These are phyloP conservation scores for Polyommatus iphigenia DNA, from an alignment of 2,888 invertebrate species.

Conservation along the genomic window DNA sequence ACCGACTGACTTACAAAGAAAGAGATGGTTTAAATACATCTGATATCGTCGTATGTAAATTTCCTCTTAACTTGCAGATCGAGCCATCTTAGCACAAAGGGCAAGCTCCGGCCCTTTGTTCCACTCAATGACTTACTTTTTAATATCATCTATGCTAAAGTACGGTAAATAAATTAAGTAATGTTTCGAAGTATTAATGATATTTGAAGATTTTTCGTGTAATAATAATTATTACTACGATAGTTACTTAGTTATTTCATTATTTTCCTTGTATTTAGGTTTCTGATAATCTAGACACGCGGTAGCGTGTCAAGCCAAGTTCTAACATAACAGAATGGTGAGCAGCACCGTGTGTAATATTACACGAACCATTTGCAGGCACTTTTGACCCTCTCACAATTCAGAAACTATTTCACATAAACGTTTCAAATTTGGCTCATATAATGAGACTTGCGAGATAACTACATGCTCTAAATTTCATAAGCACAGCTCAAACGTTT, in stretches of 20 bases:
- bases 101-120: not conserved
- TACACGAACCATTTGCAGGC: no score
- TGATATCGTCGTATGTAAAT: not conserved
- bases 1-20: not conserved
- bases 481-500: no score
- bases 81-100: not conserved
- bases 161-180: not conserved
- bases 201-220: not conserved
- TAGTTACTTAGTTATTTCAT: not conserved
- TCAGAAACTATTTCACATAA: no score
- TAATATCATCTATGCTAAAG: not conserved
- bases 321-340: no score
- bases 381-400: no score
- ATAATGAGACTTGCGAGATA: no score
- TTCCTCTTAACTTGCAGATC: not conserved
- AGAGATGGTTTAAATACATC: not conserved
- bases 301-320: no score
- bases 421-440: no score
- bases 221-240: not conserved
- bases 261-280: not conserved
- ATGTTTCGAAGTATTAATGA: not conserved
- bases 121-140: not conserved
- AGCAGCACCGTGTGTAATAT: no score
- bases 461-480: no score
- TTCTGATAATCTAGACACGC: no score